These are phyloP conservation scores for Eupithecia subumbrata DNA, from an alignment of 2,888 invertebrate species.

Conservation along the genomic window DNA sequence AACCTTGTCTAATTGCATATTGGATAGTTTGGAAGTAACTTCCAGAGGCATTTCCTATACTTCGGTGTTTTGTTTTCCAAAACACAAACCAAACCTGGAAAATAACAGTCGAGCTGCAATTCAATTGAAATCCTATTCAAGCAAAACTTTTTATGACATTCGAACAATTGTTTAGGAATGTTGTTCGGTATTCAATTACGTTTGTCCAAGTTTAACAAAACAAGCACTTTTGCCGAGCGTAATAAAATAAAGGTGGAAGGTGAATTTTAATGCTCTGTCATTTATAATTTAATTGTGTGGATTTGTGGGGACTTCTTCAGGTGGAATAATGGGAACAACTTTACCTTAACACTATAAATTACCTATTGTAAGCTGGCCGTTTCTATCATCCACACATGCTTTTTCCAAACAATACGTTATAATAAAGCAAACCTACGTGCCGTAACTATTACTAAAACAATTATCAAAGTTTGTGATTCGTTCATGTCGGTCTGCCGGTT, in stretches of 20 bases:
- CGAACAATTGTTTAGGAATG: slow-evolving; percentile 57
- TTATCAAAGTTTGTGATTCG: background rate
- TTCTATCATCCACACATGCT: background rate
- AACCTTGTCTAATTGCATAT: slow-evolving; percentile 30
- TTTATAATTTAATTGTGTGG: slow-evolving; percentile 30
- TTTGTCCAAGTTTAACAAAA: slow-evolving; percentile 51
- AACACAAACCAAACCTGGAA: slow-evolving; percentile 27
- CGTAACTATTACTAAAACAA: background rate
- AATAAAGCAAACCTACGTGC: background rate
- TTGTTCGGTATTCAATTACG: slow-evolving; percentile 60
- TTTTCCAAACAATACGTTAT: background rate
- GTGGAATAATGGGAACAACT: slow-evolving; percentile 32
- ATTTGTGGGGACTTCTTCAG: slow-evolving; percentile 28
- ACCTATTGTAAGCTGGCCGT: slow-evolving; percentile 15
- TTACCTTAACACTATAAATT: slow-evolving; percentile 25
- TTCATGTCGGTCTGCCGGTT: background rate
- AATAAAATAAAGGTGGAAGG: slow-evolving; percentile 37
- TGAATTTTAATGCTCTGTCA: slow-evolving; percentile 37
- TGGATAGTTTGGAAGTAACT: slow-evolving; percentile 26
- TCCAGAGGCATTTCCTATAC: background rate
- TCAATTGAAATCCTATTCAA: slow-evolving; percentile 56
- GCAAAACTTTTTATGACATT: slow-evolving; percentile 57
- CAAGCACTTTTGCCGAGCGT: slow-evolving; percentile 22
- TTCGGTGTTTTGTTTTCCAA: slow-evolving; percentile 20
- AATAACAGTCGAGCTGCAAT: slow-evolving; percentile 42